Evolutionary conservation across 2,797 vertebrate genomes (phyloP), one percentile per base, ranked within the genome.

Genomic region (Ceryle rudis): DNA sequence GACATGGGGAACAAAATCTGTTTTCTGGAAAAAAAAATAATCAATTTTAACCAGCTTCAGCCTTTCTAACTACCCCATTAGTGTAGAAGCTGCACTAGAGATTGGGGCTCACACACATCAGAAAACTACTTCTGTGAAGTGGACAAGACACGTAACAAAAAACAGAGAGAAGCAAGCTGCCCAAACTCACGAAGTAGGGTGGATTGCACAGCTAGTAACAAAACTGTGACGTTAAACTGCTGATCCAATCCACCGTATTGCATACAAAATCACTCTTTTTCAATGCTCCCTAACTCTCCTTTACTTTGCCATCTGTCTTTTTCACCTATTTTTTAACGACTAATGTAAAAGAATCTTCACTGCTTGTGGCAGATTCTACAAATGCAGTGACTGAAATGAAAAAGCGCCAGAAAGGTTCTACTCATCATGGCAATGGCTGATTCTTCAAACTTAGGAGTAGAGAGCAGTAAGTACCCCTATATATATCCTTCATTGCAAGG

Each of bases 191-290:
- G 5, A 44, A 31, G 23, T 4, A 78, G 47, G 33, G 35, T 20
- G 26, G 26, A 61, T 5, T 14, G 35, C 28, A 86, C 13, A 39
- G 35, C 41, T 86, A 37, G 35, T 35, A 64, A 74, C 16, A 88
- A 51, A 72, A 23, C 2, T 14, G 7, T 16, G 35, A 72, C 31
- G 33, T 46, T 70, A 39, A 81, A 14, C 35, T 72, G 49, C 33
- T 67, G 14, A 79, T 39, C 18, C 13, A 66, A 58, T 29, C 20
- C 12, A 55, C 6, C 4, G 37, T 8, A 17, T 2, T 42, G n/a
- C 37, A 41, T 33, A 29, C 10, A 31, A 60, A 67, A 33, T 0
- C 0, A 3, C n/a, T n/a, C 20, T 39, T 74, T 64, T 37, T 29
- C 22, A 75, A 5, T 14, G 17, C 4, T 67, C 54, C 37, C 37